phyloP scores from a whole-genome alignment of 2,797 vertebrate genomes.

The Cryptoblepharus egeriae region DNA sequence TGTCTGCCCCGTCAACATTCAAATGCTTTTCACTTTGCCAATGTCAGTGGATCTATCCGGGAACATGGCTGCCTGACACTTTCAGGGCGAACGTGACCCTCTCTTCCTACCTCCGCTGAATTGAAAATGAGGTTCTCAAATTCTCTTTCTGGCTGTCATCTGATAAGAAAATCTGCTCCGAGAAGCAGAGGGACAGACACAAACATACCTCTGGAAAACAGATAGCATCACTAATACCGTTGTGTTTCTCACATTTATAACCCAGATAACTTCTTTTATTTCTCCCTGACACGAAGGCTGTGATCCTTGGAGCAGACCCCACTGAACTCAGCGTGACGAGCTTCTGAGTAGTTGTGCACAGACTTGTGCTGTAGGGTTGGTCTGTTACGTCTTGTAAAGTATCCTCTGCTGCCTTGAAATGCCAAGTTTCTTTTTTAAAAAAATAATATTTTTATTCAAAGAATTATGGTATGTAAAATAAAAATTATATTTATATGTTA shows the following conservation, averaged over 20 bases:
- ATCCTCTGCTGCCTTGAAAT: too few relatives aligned
- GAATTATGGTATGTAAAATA: too few relatives aligned
- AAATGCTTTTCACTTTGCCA: neutral
- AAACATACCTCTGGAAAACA: neutral
- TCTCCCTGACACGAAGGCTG: conserved; percentile 14
- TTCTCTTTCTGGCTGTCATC: conserved; percentile 3
- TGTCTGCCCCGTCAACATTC: neutral
- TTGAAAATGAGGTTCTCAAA: conserved; percentile 1
- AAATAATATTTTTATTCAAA: too few relatives aligned
- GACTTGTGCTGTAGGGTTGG: too few relatives aligned
- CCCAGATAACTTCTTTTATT: conserved; percentile 5
- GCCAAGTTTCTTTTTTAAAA: too few relatives aligned
- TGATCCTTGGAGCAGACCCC: neutral
- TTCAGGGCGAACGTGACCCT: neutral
- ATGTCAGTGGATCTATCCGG: neutral
- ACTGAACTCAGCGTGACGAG: too few relatives aligned
- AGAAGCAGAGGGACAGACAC: conserved; percentile 25
- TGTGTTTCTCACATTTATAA: conserved; percentile 28
- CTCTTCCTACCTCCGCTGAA: neutral
- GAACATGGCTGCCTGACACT: conserved; percentile 4
- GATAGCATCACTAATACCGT: conserved; percentile 17
- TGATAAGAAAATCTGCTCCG: neutral
- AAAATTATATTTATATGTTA: too few relatives aligned
- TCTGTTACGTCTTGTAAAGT: too few relatives aligned
- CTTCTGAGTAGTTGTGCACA: too few relatives aligned